Conservation (phyloP, 30 jellyfish, hydroid and myxozoan genomes). For the Aurelia sp. region DNA sequence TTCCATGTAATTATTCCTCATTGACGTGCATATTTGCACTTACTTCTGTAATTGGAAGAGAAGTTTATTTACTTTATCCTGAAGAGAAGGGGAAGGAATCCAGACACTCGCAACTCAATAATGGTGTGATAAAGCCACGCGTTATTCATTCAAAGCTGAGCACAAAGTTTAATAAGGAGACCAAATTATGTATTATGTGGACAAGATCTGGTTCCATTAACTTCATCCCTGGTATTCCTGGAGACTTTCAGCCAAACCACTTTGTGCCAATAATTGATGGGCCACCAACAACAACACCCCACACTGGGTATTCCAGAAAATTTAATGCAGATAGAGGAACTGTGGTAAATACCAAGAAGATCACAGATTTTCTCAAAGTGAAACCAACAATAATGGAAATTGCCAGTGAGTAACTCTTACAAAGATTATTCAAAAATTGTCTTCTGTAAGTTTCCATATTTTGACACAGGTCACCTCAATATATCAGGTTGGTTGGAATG, state of each 20-base stretch:
- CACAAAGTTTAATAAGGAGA: neutral
- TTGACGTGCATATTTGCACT: slow-evolving; percentile 35
- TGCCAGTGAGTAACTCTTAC: slow-evolving; percentile 17
- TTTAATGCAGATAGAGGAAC: neutral
- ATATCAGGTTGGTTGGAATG: no score
- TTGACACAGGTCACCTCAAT: no score
- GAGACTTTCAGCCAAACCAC: slow-evolving; percentile 28
- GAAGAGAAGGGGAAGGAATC: slow-evolving; percentile 11
- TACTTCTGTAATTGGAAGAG: slow-evolving; percentile 9
- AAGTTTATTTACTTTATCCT: neutral
- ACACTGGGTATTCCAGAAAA: slow-evolving; percentile 23
- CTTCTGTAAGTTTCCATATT: no score
- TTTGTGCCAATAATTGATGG: slow-evolving; percentile 32
- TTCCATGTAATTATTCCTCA: neutral
- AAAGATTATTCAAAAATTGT: neutral
- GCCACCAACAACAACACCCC: slow-evolving; percentile 27
- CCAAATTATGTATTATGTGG: slow-evolving; percentile 9
- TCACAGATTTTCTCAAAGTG: slow-evolving; percentile 25
- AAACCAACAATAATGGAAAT: slow-evolving; percentile 1
- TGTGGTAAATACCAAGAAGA: slow-evolving; percentile 1
- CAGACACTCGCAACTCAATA: neutral
- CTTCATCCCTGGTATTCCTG: slow-evolving; percentile 14
- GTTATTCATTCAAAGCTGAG: slow-evolving; percentile 11
- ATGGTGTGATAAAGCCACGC: slow-evolving; percentile 18
- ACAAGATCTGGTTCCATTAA: slow-evolving; percentile 20